Evolutionary conservation across 2,113 vertebrate genomes (phyloP), one percentile per base, ranked within the genome.

Genomic region (Calyptomena viridis): DNA sequence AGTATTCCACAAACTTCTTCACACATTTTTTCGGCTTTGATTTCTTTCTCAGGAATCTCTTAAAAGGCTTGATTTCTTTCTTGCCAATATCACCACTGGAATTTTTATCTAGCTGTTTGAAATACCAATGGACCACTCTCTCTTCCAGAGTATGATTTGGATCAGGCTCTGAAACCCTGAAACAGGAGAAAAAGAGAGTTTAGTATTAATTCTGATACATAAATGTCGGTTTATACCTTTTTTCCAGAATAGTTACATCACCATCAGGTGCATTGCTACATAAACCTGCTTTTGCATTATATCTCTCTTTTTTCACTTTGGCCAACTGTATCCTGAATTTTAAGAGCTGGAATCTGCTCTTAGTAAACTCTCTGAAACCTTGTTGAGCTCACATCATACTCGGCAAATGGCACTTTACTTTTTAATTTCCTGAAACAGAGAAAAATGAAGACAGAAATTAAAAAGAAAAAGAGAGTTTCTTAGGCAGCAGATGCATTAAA

Each of bases 11-110:
- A 89, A 99, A 99, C 97, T 98, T 99, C 98, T 99, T 99, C 93
- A 99, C 99, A 22, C 99, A 99, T 90, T 99, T 99, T 92, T 99
- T 99, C 15, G 99, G 99, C 94, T 99, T 99, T 81, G 99, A 99
- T 73, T 99, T 99, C 94, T 99, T 99, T 86, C 99, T 98, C 35
- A 99, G 98, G 87, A 99, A 98, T 50, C 99, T 98, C 96, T 99
- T 99, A 96, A 99, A 99, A 14, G 99, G 99, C 63, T 99, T 99
- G 94, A 99, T 99, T 97, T 99, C 99, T 94, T 99, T 99, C 94
- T 99, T 99, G 77, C 99, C 99, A 4, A 99, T 99, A 96, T 99
- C 99, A 4, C 99, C 99, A 5, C 98, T 99, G 85, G 98, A 96
- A 88, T 99, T 99, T 96, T 99, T 99, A 93, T 99, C 99, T 13